phyloP scores from a whole-genome alignment of 2,797 vertebrate genomes.

The Poeciliopsis turneri region DNA sequence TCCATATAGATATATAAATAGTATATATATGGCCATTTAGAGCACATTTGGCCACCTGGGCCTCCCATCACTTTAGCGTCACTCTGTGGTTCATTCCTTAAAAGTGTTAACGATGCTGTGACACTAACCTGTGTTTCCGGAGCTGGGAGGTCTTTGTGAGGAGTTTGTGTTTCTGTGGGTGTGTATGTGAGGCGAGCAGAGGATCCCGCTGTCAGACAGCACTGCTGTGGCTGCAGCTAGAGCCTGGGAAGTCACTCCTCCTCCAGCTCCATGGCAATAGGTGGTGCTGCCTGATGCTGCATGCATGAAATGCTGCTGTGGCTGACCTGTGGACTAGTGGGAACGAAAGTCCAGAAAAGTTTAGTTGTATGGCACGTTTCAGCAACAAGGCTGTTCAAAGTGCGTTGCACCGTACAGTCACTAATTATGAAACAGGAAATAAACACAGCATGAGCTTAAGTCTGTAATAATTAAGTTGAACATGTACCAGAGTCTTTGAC shows the following conservation, averaged over 20 bases:
- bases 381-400: too few species aligned
- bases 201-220: constrained; percentile 85
- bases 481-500: accelerated
- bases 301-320: constrained; percentile 92
- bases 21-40: neutral
- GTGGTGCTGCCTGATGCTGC: constrained; percentile 83
- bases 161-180: constrained; percentile 86
- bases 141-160: constrained; percentile 87
- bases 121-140: constrained; percentile 81
- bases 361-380: too few species aligned
- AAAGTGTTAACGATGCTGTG: neutral
- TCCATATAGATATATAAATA: too few species aligned
- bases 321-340: constrained; percentile 84
- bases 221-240: constrained; percentile 85
- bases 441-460: neutral
- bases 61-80: neutral
- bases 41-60: neutral
- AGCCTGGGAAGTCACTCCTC: constrained; percentile 84
- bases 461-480: neutral
- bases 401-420: too few species aligned
- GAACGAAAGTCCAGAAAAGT: neutral
- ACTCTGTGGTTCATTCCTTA: neutral
- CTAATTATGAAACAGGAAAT: too few species aligned
- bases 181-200: constrained; percentile 84
- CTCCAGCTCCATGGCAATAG: constrained; percentile 79